phyloP scores from a whole-genome alignment of 2,888 invertebrate species.

The Pecten maximus region DNA sequence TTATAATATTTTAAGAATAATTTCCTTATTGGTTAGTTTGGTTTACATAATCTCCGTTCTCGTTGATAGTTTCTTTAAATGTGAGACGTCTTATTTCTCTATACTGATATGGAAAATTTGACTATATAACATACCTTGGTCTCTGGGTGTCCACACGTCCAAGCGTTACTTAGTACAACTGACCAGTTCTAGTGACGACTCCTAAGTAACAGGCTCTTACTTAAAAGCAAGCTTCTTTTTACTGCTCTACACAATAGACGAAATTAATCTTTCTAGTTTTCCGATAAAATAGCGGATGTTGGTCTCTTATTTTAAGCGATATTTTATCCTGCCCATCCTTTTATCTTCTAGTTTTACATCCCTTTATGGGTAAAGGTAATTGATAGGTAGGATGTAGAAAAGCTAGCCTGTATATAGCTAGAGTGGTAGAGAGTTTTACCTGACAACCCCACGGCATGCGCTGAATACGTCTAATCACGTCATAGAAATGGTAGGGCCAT shows the following conservation, averaged over 20 bases:
- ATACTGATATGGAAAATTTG: neutral
- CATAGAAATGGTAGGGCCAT: neutral
- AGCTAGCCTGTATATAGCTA: neutral
- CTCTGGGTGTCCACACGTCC: neutral
- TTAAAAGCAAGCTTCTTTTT: conserved; percentile 22
- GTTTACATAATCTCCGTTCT: too few relatives aligned
- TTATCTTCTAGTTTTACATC: conserved; percentile 31
- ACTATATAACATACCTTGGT: neutral
- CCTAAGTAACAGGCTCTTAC: neutral
- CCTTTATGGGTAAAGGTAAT: conserved; percentile 6
- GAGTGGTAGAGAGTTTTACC: neutral
- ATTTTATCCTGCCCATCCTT: neutral
- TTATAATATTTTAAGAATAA: too few relatives aligned
- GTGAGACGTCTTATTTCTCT: too few relatives aligned
- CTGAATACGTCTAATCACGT: neutral
- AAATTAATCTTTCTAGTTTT: conserved; percentile 29
- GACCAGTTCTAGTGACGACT: neutral
- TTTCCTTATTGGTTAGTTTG: too few relatives aligned
- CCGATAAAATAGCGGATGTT: conserved; percentile 30
- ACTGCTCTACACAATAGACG: conserved; percentile 25
- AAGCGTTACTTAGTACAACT: neutral
- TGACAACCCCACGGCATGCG: neutral
- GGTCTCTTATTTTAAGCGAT: conserved; percentile 20
- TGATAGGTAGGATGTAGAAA: neutral
- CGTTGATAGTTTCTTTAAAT: too few relatives aligned